Conservation (phyloP, 2,113 vertebrate species). For the Oreocharis arfaki region DNA sequence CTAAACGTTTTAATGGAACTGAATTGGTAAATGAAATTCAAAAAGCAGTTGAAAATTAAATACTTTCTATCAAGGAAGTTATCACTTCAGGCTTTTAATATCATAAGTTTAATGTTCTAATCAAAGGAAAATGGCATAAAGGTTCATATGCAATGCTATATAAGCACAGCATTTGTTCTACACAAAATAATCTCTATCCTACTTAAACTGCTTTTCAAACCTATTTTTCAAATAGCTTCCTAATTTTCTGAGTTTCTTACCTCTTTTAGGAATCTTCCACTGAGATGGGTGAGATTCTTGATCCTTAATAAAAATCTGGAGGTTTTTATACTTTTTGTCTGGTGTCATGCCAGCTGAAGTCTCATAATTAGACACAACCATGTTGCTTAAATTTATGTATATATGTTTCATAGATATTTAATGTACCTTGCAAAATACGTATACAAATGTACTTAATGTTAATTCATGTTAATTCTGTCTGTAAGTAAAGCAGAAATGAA, state of each 20-base stretch:
- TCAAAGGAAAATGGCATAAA: conserved; percentile 44
- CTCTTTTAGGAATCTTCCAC: background rate
- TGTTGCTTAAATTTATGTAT: background rate
- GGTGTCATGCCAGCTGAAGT: background rate
- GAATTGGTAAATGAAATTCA: conserved; percentile 26
- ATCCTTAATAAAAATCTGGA: background rate
- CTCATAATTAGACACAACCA: background rate
- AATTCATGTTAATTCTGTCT: background rate
- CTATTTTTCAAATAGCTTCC: background rate
- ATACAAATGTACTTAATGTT: background rate
- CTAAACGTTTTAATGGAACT: conserved; percentile 7
- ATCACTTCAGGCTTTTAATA: conserved; percentile 33
- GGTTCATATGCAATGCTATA: background rate
- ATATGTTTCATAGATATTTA: background rate
- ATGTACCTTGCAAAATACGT: background rate
- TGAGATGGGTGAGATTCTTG: background rate
- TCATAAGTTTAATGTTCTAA: conserved; percentile 33
- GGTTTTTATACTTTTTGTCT: background rate
- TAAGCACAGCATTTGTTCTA: background rate
- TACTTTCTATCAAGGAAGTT: conserved; percentile 3
- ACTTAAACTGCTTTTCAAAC: background rate
- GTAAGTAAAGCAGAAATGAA: background rate
- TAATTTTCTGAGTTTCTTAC: background rate
- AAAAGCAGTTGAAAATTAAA: conserved; percentile 3
- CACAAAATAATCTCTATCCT: background rate